phyloP scores from a whole-genome alignment of 2,113 vertebrate genomes.

The Equus quagga region DNA sequence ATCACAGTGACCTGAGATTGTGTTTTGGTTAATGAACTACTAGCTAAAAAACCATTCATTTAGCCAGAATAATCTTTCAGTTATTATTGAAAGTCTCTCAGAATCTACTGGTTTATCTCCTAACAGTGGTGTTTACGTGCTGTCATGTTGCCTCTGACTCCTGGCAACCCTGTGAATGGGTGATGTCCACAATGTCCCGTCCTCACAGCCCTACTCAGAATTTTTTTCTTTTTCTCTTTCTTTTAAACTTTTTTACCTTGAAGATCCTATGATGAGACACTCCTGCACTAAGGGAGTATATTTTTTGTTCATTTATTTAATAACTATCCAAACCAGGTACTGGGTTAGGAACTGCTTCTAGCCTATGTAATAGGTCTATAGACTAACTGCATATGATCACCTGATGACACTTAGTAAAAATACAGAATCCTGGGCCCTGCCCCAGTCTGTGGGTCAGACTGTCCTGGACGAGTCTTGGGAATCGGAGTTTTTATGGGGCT shows the following conservation, averaged over 20 bases:
- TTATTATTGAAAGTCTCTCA: neutral
- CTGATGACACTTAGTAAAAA: neutral
- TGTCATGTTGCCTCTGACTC: too few relatives aligned
- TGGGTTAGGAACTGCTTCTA: neutral
- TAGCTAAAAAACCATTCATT: neutral
- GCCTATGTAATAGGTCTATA: neutral
- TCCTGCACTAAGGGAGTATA: neutral
- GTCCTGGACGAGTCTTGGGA: neutral
- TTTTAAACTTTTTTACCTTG: too few relatives aligned
- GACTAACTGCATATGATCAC: neutral
- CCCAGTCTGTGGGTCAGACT: neutral
- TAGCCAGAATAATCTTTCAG: conserved; percentile 20
- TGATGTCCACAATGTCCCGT: too few relatives aligned
- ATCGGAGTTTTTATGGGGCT: neutral
- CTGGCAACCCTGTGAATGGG: too few relatives aligned
- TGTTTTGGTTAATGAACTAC: neutral
- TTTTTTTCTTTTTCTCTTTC: too few relatives aligned
- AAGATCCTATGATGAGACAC: too few relatives aligned
- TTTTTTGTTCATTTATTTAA: neutral
- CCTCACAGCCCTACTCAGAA: too few relatives aligned
- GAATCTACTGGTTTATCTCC: neutral
- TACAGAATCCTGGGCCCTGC: neutral
- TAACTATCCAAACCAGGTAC: neutral
- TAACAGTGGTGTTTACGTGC: neutral
- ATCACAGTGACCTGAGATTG: neutral